phyloP scores from a whole-genome alignment of 2,113 vertebrate species.

The Coreoperca whiteheadi region DNA sequence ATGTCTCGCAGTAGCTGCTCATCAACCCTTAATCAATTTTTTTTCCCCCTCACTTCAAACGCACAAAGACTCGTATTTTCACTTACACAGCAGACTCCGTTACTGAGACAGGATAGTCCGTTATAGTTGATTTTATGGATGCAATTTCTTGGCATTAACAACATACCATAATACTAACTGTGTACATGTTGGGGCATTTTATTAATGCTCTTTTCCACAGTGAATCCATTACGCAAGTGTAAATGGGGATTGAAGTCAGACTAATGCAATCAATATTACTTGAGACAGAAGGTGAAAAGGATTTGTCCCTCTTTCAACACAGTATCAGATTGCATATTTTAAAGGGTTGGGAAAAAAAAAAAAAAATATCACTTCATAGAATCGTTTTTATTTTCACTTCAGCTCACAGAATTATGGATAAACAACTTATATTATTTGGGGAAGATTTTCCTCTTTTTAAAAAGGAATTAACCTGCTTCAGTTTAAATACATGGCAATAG shows the following conservation, averaged over 20 bases:
- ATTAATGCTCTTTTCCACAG: too few species aligned
- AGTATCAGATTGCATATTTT: constrained; percentile 3
- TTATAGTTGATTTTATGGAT: neutral
- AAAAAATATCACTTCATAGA: neutral
- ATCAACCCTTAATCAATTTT: constrained; percentile 56
- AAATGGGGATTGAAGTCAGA: neutral
- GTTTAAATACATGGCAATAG: constrained; percentile 46
- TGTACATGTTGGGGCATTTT: neutral
- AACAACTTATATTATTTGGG: constrained; percentile 43
- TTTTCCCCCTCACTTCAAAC: constrained; percentile 12
- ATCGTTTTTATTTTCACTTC: constrained; percentile 35
- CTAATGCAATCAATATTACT: neutral
- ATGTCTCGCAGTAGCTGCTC: constrained; percentile 58
- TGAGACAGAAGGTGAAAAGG: neutral
- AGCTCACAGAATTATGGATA: constrained; percentile 39
- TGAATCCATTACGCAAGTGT: neutral
- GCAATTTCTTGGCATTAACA: neutral
- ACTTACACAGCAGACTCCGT: neutral
- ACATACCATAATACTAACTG: neutral
- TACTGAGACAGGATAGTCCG: neutral
- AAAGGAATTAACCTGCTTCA: constrained; percentile 51
- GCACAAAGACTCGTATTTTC: constrained; percentile 1
- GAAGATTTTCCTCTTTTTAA: constrained; percentile 24
- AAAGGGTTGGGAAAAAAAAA: constrained; percentile 7
- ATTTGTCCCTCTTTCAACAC: neutral